These are phyloP conservation scores for Gobio occitaniae DNA, from an alignment of 2,797 vertebrate species.

Conservation along the genomic window DNA sequence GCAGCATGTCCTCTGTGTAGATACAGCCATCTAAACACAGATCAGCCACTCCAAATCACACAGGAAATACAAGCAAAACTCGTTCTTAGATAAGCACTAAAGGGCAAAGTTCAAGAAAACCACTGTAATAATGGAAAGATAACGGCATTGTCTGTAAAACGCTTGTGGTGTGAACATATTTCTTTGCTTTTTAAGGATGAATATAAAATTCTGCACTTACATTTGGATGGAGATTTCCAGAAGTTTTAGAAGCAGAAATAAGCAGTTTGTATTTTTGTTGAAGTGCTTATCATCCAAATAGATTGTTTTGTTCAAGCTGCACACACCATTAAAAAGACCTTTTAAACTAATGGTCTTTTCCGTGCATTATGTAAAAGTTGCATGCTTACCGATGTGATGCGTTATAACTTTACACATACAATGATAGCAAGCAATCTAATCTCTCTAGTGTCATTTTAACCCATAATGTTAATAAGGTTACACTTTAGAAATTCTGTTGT, in stretches of 20 bases:
- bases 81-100: constrained; percentile 20
- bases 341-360: background rate
- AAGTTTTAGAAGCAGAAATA: background rate
- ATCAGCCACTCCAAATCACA: constrained; percentile 33
- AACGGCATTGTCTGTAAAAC: constrained; percentile 17
- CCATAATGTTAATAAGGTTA: too few relatives aligned
- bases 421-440: too few relatives aligned
- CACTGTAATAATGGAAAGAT: constrained; percentile 21
- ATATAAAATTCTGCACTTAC: background rate
- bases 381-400: background rate
- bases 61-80: constrained; percentile 29
- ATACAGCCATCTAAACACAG: constrained; percentile 43
- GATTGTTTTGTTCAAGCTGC: background rate
- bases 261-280: background rate
- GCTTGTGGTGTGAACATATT: background rate
- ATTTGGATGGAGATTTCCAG: background rate
- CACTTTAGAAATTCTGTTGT: too few relatives aligned
- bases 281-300: background rate
- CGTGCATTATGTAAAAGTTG: background rate
- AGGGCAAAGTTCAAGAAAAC: constrained; percentile 32
- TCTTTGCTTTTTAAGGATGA: background rate
- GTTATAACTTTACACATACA: too few relatives aligned
- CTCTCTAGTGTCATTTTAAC: too few relatives aligned
- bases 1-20: constrained; percentile 44
- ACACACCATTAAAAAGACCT: too few relatives aligned